Evolutionary conservation across 2,797 vertebrate species (phyloP).

Genomic region (Macropodus opercularis): DNA sequence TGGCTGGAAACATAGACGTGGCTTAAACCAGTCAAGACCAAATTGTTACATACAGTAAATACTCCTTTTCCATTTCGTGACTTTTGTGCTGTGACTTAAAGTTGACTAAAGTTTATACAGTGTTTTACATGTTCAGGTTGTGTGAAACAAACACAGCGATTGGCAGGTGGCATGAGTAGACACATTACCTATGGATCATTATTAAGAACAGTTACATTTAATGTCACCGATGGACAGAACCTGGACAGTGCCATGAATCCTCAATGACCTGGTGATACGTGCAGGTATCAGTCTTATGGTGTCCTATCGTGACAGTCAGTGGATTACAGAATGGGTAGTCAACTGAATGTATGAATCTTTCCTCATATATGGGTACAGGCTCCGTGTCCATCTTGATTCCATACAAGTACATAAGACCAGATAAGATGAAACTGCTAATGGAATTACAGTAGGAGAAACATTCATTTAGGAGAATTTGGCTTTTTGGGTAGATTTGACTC

Average conservation of each 20-base stretch:
- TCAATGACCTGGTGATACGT: too few relatives aligned
- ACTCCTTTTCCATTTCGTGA: neutral
- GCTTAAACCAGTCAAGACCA: neutral
- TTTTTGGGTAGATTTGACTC: too few relatives aligned
- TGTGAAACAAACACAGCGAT: slow-evolving; percentile 6
- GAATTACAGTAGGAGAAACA: too few relatives aligned
- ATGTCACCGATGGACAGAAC: slow-evolving; percentile 1
- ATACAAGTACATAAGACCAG: too few relatives aligned
- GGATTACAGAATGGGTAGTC: neutral
- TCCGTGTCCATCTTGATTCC: too few relatives aligned
- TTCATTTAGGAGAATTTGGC: too few relatives aligned
- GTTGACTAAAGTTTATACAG: neutral
- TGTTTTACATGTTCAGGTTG: slow-evolving; percentile 8
- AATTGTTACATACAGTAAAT: neutral
- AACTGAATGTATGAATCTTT: neutral
- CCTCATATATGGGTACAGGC: too few relatives aligned
- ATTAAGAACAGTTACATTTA: neutral
- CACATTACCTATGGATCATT: neutral
- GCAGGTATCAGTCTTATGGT: too few relatives aligned
- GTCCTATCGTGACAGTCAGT: neutral
- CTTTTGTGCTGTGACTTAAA: neutral
- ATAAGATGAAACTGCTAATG: too few relatives aligned
- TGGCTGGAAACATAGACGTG: neutral
- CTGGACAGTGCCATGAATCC: neutral
- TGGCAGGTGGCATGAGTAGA: neutral